phyloP scores from a whole-genome alignment of 1,140 invertebrate species.

The Chironomus tepperi region DNA sequence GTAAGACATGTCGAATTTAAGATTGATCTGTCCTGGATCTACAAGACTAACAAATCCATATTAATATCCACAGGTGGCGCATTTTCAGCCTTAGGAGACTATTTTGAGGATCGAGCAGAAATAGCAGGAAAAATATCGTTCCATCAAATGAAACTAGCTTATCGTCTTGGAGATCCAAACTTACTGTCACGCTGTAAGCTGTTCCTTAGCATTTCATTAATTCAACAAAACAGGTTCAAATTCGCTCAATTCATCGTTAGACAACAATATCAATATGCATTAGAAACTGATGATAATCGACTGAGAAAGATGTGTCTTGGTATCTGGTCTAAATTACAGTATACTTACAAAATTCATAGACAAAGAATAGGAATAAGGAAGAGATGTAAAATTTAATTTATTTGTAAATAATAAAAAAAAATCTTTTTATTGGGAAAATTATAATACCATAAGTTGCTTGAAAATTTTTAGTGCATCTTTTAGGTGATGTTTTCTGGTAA shows the following conservation, averaged over 20 bases:
- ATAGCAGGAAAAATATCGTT: constrained; percentile 79
- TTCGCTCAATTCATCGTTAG: constrained; percentile 56
- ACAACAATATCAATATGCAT: constrained; percentile 51
- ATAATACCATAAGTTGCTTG: not conserved
- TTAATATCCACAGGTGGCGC: constrained; percentile 65
- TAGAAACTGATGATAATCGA: constrained; percentile 46
- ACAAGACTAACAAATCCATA: too few species aligned
- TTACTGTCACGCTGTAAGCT: constrained; percentile 69
- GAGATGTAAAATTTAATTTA: constrained; percentile 8
- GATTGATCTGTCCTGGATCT: too few species aligned
- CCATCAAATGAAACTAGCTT: constrained; percentile 69
- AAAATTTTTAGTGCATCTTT: not conserved
- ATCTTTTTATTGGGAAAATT: constrained; percentile 14
- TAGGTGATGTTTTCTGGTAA: not conserved
- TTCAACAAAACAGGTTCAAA: constrained; percentile 65
- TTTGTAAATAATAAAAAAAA: constrained; percentile 18
- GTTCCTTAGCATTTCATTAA: constrained; percentile 76
- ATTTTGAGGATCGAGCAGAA: constrained; percentile 66
- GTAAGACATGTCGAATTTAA: not conserved
- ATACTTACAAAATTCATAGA: constrained; percentile 41
- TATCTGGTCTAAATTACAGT: constrained; percentile 71
- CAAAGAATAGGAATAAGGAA: not conserved
- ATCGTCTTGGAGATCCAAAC: constrained; percentile 69
- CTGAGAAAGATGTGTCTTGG: constrained; percentile 73
- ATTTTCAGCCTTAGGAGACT: constrained; percentile 86